Evolutionary conservation across 2,113 vertebrate genomes (phyloP), one percentile per base, ranked within the genome.

Genomic region (Strix aluco): DNA sequence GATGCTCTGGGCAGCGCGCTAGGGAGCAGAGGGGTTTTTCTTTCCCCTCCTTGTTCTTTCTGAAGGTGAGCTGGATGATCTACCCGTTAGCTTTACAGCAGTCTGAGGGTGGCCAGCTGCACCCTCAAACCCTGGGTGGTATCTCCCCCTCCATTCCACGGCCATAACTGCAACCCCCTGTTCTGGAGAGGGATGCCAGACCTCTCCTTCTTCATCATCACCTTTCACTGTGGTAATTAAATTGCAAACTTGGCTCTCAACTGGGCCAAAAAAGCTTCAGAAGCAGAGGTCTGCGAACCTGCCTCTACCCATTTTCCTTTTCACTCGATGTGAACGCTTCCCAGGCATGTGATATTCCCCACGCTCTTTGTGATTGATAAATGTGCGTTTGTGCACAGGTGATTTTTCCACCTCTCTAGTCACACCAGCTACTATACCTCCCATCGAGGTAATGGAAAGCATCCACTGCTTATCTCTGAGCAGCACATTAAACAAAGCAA

Each of bases 401-500:
- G 54, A 72, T 36, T 66, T 89, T 88, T 52, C 55, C 88, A 84
- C 52, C 94, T 72, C 94, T 49, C 42, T 23, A 62, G 80, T 82
- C 78, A 84, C 93, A 54, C 57, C 85, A 86, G 90, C 92, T 44
- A 63, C 81, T 26, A 13, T 27, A 49, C 82, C 90, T 95, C 88
- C 70, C 62, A 10, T 23, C 0, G 75, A 94, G 94, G 82, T n/a
- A 70, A 74, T 69, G 72, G 85, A 65, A 94, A 94, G 83, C 46
- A 38, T 55, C 73, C 55, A 62, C 73, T 5, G 86, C 82, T 96
- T 54, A 79, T 71, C 91, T 94, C 83, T 1, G 72, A 93, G 93
- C 92, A 69, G 54, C 94, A 57, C 92, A 15, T 85, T 55, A 80
- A 92, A 96, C 85, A 51, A 92, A 95, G 95, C 88, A 7, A 51